Conservation (phyloP, 2,888 invertebrate species). For the Automeris io region DNA sequence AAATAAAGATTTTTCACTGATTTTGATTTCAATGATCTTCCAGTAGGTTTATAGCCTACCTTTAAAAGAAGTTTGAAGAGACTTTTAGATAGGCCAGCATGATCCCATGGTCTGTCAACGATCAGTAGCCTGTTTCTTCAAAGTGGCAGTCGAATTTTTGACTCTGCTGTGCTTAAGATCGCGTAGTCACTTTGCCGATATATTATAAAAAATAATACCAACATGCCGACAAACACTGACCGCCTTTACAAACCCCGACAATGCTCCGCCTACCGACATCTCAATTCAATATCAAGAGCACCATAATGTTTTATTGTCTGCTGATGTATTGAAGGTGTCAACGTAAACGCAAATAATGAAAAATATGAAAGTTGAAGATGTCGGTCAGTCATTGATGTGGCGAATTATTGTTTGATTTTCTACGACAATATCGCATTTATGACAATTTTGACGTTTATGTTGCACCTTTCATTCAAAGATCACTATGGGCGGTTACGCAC, state of each 20-base stretch:
- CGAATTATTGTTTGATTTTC: constrained; percentile 63
- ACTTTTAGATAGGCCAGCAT: too few species aligned
- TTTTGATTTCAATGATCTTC: too few species aligned
- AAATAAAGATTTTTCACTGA: too few species aligned
- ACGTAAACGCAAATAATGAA: constrained; percentile 42
- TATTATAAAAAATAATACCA: too few species aligned
- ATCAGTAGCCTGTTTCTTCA: too few species aligned
- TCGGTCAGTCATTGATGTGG: constrained; percentile 59
- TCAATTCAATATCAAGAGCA: constrained; percentile 8
- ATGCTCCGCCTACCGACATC: constrained; percentile 38
- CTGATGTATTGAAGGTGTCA: constrained; percentile 18
- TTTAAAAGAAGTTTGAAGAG: too few species aligned
- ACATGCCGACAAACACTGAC: constrained; percentile 32
- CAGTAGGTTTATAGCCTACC: too few species aligned
- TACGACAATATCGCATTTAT: constrained; percentile 3
- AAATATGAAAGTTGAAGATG: constrained; percentile 35
- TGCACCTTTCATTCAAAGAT: too few species aligned
- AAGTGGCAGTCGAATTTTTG: constrained; percentile 11
- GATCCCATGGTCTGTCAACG: too few species aligned
- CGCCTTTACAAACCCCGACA: constrained; percentile 32
- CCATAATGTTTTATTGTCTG: constrained; percentile 12
- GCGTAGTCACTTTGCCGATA: too few species aligned
- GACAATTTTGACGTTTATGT: too few species aligned
- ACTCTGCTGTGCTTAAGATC: constrained; percentile 10
- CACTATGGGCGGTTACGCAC: too few species aligned